phyloP scores from a whole-genome alignment of 2,797 vertebrate genomes.

The Decapterus maruadsi region DNA sequence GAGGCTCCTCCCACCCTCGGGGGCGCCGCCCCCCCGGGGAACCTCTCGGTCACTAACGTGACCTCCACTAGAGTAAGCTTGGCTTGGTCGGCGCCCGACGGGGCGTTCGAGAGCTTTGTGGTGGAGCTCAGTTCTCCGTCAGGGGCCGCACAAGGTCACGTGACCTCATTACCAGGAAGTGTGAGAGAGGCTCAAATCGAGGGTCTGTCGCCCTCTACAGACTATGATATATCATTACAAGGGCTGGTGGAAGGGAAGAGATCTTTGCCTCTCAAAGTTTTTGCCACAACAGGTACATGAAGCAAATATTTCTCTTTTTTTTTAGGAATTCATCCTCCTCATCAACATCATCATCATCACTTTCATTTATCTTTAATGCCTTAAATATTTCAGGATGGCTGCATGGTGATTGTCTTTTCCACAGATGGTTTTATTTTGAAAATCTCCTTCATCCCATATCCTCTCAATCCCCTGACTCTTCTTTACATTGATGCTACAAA shows the following conservation, averaged over 20 bases:
- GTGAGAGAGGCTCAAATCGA: conserved; percentile 74
- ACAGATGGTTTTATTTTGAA: conserved; percentile 18
- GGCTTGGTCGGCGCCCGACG: conserved; percentile 76
- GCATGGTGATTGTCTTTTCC: background rate
- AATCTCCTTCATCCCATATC: conserved; percentile 8
- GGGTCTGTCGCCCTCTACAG: conserved; percentile 76
- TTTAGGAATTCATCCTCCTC: conserved; percentile 31
- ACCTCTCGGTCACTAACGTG: conserved; percentile 60
- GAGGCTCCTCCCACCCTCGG: conserved; percentile 34
- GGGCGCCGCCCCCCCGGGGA: background rate
- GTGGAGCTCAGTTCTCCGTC: conserved; percentile 76
- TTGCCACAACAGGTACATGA: conserved; percentile 85
- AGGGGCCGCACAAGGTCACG: conserved; percentile 49
- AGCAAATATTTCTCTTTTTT: conserved; percentile 29
- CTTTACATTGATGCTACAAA: background rate
- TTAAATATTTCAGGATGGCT: conserved; percentile 14
- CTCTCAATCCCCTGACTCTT: background rate
- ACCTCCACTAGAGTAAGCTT: conserved; percentile 69
- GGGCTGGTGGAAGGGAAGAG: conserved; percentile 75
- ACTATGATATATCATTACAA: conserved; percentile 78
- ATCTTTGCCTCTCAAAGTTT: conserved; percentile 77
- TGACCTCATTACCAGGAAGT: conserved; percentile 75
- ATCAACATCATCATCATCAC: conserved; percentile 13
- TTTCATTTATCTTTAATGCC: conserved; percentile 4
- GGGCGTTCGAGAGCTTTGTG: conserved; percentile 80